Evolutionary conservation across 1,140 invertebrate species (phyloP), one percentile per base, ranked within the genome.

Genomic region (Drosophila bifasciata): DNA sequence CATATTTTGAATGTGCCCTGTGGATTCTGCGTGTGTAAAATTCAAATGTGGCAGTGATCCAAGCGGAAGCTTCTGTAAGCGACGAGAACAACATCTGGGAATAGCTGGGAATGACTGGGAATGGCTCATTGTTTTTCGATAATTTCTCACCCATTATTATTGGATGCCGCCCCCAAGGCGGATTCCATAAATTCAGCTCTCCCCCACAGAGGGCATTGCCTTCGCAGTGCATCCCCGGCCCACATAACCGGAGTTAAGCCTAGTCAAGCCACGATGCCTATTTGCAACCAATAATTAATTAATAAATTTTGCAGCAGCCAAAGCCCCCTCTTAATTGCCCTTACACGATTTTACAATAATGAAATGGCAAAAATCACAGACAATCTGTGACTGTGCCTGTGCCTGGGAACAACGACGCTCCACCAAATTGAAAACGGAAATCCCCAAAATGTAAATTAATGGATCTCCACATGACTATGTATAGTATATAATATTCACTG

Each of bases 371-470:
- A 81, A 78, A 67, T 60, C 57, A 46, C 45, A 57, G 53, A 7
- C 13, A 13, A 39, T 5, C 15, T 51, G n/a, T 13, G 13, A n/a
- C 9, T 39, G 19, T 11, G 28, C 3, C 15, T 51, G n/a, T 13
- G 13, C 19, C 9, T 39, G 19, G 16, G 28, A 28, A 28, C 11
- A 13, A 25, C 6, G 59, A 44, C 3, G 58, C 15, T 36, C 45
- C 23, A 52, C 41, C 43, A 32, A 60, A 80, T 76, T 52, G 63
- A 55, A 57, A 70, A 52, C 77, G 79, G 79, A 84, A 84, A 86
- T 68, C 58, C 81, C 81, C 81, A 28, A 88, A 86, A 86, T 86
- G 81, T 81, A 88, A 86, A 86, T 88, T 81, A 86, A 86, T 86
- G 53, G 57, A 78, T 86, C 57, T 63, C 60, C 64, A 74, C 76